Base-by-base conservation (phyloP, 2,797 vertebrate species). In the Cyprinella venusta region DNA sequence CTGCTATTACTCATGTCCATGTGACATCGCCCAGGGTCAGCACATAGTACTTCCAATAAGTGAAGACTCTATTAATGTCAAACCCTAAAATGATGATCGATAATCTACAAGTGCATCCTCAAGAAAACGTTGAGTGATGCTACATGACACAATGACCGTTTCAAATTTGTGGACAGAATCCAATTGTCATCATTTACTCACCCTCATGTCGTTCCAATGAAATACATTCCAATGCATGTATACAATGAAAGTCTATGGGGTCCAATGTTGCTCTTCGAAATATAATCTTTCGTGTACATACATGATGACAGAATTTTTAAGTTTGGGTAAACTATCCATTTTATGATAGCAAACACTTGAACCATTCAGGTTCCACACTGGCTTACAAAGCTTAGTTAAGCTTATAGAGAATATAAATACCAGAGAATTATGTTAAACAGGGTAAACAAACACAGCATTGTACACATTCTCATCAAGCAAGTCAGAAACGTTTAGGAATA, bases 61-160 rank as follows among this genome's bases (percentile, higher is more conserved):
- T 67, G 76, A 63, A 50, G 69, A 38, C 64, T 81, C 24, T 24
- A 76, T 85, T 71, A 40, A 75, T 83, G 76, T 59, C 38, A 67
- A 79, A 69, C 15, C 67, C 2, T 38, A 78, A 61, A 83, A 83
- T 19, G 26, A 69, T 67, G 81, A 69, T 76, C 8, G 50, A 83
- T 71, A 71, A 70, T 68, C 50, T 68, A 42, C 52, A 56, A 45
- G 67, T 54, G 42, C 21, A 12, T 82, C 76, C 48, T 67, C 59
- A 33, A 82, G 71, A 81, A 79, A 65, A 72, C 4, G 36, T 33
- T 80, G 42, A 70, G 45, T n/a, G 80, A 59, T 61, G 71, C 76
- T 79, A 52, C 13, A 52, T 68, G 79, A 79, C 21, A 52, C 21
- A 45, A 70, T 40, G 48, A 74, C 19, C 2, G 2, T 63, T 63